Conservation (phyloP, 1,140 invertebrate species). For the Pogonomyrmex barbatus region DNA sequence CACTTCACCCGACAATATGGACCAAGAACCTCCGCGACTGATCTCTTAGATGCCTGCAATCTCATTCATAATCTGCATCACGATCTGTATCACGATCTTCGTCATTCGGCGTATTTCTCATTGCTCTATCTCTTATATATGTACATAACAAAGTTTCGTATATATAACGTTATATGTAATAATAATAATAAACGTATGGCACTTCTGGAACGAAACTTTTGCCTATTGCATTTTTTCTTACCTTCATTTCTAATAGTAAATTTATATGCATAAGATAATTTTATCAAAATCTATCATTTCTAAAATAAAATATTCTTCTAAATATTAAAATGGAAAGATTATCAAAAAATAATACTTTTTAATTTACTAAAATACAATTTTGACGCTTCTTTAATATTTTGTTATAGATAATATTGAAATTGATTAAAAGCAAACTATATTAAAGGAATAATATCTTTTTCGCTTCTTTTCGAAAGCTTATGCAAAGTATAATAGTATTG, state of each 20-base stretch:
- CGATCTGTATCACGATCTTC: constrained; percentile 77
- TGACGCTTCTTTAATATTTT: neutral
- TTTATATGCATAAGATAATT: neutral
- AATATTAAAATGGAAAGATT: neutral
- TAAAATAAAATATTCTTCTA: neutral
- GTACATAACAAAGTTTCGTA: constrained; percentile 73
- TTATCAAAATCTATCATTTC: neutral
- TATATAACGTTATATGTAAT: constrained; percentile 55
- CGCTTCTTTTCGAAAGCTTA: neutral
- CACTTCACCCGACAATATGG: neutral
- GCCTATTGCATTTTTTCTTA: neutral
- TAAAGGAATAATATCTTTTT: neutral
- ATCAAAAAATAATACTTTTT: neutral
- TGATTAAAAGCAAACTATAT: neutral
- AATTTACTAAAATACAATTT: neutral
- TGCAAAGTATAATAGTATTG: neutral
- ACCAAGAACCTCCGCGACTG: constrained; percentile 71
- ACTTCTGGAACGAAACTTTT: constrained; percentile 48
- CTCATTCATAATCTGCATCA: constrained; percentile 62
- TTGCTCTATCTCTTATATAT: constrained; percentile 62
- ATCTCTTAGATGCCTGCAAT: constrained; percentile 71
- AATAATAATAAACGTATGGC: constrained; percentile 77
- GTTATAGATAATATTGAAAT: neutral
- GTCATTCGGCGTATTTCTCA: constrained; percentile 79
- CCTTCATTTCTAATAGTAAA: neutral